These are phyloP conservation scores for Lepetodrilus schrolli DNA, from an alignment of 2,888 invertebrate species.

Conservation along the genomic window DNA sequence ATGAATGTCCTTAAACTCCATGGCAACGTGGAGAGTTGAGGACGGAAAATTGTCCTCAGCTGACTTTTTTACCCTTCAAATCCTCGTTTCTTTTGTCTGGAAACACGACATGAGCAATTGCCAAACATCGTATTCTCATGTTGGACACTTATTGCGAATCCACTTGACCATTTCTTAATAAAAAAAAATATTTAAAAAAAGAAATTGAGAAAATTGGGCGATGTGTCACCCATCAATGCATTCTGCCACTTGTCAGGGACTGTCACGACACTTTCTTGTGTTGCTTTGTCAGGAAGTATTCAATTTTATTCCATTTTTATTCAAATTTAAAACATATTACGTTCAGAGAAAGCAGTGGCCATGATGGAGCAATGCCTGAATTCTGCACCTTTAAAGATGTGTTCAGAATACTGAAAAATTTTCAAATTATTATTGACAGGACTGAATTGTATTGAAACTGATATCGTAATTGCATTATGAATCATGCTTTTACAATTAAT, in stretches of 20 bases:
- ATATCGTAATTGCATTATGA: no score
- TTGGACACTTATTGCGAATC: conserved; percentile 17
- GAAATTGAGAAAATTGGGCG: not conserved
- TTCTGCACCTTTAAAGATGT: no score
- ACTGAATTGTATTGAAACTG: no score
- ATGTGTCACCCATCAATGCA: conserved; percentile 13
- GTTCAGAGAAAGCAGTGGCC: not conserved
- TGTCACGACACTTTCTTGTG: not conserved
- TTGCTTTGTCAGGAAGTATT: not conserved
- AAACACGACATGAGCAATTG: conserved; percentile 1
- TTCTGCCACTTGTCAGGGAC: not conserved
- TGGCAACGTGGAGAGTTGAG: not conserved
- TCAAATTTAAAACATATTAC: not conserved
- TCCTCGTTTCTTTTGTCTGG: not conserved
- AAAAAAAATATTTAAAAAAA: not conserved
- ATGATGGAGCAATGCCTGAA: no score
- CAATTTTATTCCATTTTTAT: not conserved
- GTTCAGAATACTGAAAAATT: no score
- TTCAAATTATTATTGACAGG: no score
- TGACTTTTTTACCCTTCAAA: not conserved
- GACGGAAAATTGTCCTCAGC: conserved; percentile 2
- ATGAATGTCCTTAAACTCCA: conserved; percentile 6
- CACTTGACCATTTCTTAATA: conserved; percentile 7
- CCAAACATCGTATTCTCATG: not conserved
- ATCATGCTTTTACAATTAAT: no score